Percentiles rank a stretch among this genome's conserved stretches.
These are phyloP conservation scores for Anseranas semipalmata DNA, from an alignment of 2,113 vertebrate species.

Conservation along the genomic window DNA sequence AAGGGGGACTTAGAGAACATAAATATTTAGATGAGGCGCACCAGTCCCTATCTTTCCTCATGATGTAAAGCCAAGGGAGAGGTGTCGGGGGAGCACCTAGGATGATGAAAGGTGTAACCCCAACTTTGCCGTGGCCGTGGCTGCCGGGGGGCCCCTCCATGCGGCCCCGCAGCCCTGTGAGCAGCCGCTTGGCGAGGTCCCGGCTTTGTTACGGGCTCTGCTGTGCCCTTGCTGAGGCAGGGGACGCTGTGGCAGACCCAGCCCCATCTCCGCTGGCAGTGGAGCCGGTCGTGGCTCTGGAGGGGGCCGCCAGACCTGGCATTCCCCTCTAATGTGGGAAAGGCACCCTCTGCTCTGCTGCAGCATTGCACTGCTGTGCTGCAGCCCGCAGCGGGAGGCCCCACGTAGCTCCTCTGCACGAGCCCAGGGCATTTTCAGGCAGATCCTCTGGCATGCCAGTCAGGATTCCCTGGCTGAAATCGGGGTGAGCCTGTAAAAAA, in stretches of 20 bases:
- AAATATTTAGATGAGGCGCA: background rate
- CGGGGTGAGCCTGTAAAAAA: background rate
- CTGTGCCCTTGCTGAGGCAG: background rate
- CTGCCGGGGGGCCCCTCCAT: too few species aligned
- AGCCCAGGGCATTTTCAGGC: background rate
- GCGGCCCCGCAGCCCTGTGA: too few species aligned
- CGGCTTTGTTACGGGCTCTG: accelerated
- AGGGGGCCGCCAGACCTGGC: too few species aligned
- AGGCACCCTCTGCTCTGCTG: background rate
- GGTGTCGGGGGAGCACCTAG: background rate
- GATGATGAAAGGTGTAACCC: background rate
- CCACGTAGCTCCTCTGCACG: background rate
- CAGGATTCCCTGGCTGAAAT: background rate
- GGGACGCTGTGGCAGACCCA: too few species aligned
- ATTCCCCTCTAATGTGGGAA: background rate
- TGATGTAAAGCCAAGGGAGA: background rate
- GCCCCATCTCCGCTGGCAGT: accelerated
- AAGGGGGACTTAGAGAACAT: background rate
- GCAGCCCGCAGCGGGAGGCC: background rate
- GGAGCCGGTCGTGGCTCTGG: accelerated
- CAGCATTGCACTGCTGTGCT: accelerated
- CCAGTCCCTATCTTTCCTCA: background rate
- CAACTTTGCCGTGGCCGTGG: background rate
- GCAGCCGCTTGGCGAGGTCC: background rate
- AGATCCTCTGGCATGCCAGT: background rate